phyloP scores from a whole-genome alignment of 2,113 vertebrate species.

The Rhombomys opimus region DNA sequence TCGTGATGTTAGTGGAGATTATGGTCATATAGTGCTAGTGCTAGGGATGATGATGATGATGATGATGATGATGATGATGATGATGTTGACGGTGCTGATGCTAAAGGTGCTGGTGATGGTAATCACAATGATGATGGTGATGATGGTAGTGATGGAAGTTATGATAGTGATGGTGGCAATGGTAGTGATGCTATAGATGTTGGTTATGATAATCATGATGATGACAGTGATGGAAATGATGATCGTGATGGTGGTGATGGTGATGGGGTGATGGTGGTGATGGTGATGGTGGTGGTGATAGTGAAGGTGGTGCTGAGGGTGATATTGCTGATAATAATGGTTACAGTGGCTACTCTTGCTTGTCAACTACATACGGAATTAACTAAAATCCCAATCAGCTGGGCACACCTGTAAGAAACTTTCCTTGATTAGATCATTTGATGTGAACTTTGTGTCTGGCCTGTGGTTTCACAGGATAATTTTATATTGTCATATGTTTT shows the following conservation, averaged over 20 bases:
- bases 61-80: not conserved
- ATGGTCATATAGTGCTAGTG: not conserved
- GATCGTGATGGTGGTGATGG: not conserved
- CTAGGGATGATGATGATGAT: too few relatives aligned
- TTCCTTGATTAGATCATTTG: not conserved
- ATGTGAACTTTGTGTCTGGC: not conserved
- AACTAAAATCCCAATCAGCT: not conserved
- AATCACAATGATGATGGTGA: not conserved
- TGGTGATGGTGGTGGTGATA: not conserved
- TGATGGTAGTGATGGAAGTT: not conserved
- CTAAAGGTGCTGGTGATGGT: rapidly evolving
- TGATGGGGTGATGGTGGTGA: not conserved
- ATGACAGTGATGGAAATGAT: not conserved
- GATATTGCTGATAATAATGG: not conserved
- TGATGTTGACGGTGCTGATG: not conserved
- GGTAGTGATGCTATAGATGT: not conserved
- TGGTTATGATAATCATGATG: not conserved
- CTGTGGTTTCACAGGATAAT: not conserved
- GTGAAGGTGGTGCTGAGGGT: too few relatives aligned
- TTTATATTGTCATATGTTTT: not conserved
- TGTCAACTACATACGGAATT: not conserved
- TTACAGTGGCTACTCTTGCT: not conserved
- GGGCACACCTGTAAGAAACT: not conserved
- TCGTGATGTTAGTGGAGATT: not conserved
- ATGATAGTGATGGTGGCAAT: not conserved